Conservation (phyloP, 2,797 vertebrate genomes). For the Myotis vivesi region DNA sequence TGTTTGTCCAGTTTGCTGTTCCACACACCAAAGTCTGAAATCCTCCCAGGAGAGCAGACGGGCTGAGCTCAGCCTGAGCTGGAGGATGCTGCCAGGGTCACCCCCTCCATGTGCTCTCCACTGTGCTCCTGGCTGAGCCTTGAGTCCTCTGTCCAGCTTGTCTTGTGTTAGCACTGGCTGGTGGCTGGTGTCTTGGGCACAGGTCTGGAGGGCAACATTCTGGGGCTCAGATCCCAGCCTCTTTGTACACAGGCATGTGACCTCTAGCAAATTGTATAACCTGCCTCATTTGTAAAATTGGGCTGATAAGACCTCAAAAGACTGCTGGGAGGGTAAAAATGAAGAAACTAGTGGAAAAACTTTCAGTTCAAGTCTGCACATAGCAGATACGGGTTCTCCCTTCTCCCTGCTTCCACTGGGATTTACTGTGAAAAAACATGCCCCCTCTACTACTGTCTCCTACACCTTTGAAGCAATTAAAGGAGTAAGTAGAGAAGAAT, state of each 20-base stretch:
- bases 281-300: conserved; percentile 26
- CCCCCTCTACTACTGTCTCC: neutral
- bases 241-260: neutral
- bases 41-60: neutral
- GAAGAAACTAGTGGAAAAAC: neutral
- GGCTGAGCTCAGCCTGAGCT: neutral
- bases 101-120: neutral
- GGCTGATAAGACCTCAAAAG: neutral
- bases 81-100: neutral
- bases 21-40: neutral
- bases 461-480: neutral
- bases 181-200: neutral
- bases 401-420: neutral
- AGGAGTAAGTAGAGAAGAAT: neutral
- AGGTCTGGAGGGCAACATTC: neutral
- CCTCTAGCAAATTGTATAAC: conserved; percentile 19
- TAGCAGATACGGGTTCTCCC: neutral
- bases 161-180: neutral
- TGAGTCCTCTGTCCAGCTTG: neutral
- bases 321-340: neutral
- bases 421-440: neutral
- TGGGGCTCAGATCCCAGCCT: neutral
- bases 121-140: neutral
- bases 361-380: neutral
- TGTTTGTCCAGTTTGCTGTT: conserved; percentile 41